Conservation (phyloP, 1,140 invertebrate genomes). For the Probaryconus sp. region DNA sequence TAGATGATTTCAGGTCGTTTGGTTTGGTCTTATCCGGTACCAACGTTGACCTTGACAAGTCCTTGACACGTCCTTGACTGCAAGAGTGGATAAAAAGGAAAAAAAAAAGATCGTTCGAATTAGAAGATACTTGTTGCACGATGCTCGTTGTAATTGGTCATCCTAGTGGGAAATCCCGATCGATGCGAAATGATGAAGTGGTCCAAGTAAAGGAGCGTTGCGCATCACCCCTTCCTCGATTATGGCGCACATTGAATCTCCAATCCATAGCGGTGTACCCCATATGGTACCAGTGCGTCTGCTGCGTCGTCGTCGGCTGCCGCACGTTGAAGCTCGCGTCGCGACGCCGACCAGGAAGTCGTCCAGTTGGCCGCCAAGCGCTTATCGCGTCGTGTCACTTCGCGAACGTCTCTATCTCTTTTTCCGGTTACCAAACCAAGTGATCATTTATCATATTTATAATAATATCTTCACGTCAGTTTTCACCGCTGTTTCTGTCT, state of each 20-base stretch:
- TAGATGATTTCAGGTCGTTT: too few relatives aligned
- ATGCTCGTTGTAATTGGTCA: too few relatives aligned
- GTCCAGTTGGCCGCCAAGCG: conserved; percentile 58
- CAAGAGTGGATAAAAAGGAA: too few relatives aligned
- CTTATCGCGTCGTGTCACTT: conserved; percentile 41
- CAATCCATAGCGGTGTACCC: conserved; percentile 31
- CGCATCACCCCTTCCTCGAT: conserved; percentile 21
- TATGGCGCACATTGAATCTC: conserved; percentile 12
- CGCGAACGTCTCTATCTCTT: too few relatives aligned
- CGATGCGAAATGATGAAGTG: conserved; percentile 3
- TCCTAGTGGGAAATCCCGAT: conserved; percentile 13
- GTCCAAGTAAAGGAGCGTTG: not conserved
- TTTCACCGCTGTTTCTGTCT: too few relatives aligned
- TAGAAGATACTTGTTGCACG: conserved; percentile 11
- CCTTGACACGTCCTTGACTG: too few relatives aligned
- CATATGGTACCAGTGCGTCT: conserved; percentile 18
- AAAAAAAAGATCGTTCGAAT: conserved; percentile 17
- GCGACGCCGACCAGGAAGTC: conserved; percentile 22
- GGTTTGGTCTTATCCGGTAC: too few relatives aligned
- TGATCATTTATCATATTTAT: too few relatives aligned
- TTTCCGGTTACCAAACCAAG: too few relatives aligned
- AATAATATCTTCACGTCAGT: too few relatives aligned
- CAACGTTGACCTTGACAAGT: too few relatives aligned
- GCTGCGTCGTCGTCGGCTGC: conserved; percentile 1
- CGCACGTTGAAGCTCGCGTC: conserved; percentile 7